A percentile compares a stretch with the other conserved stretches of the same genome.
Evolutionary conservation across 2,797 vertebrate species (phyloP).

Genomic region (Neomorphus geoffroyi): DNA sequence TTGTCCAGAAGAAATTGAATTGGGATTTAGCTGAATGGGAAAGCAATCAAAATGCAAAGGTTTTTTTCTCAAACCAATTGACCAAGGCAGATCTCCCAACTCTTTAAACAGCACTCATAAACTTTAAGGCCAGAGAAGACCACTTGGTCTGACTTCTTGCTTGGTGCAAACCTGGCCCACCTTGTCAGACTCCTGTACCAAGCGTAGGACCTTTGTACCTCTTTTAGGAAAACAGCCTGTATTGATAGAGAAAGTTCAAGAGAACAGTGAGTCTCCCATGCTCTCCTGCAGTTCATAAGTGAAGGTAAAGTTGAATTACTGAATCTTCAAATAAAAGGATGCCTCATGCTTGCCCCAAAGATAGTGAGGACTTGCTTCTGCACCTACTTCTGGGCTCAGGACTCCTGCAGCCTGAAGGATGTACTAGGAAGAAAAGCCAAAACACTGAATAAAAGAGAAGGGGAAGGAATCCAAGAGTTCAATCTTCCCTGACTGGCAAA

Average conservation of each 20-base stretch:
- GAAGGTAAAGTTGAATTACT: not conserved
- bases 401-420: not conserved
- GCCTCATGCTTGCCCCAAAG: not conserved
- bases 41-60: slow-evolving; percentile 35
- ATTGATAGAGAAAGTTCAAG: not conserved
- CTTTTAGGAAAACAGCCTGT: not conserved
- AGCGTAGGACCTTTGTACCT: not conserved
- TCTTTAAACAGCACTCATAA: not conserved
- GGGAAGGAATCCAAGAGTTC: not conserved
- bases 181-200: not conserved
- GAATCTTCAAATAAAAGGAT: not conserved
- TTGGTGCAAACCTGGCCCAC: not conserved
- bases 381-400: not conserved
- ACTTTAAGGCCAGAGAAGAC: not conserved
- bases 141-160: not conserved
- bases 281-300: not conserved
- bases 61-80: not conserved
- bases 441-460: not conserved
- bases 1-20: slow-evolving; percentile 45
- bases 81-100: not conserved
- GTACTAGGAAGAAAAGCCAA: not conserved
- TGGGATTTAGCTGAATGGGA: slow-evolving; percentile 35
- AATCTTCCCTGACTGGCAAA: not conserved
- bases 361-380: not conserved
- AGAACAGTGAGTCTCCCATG: rapidly evolving